phyloP scores from a whole-genome alignment of 2,113 vertebrate species.

The Amblyopsis rosae region DNA sequence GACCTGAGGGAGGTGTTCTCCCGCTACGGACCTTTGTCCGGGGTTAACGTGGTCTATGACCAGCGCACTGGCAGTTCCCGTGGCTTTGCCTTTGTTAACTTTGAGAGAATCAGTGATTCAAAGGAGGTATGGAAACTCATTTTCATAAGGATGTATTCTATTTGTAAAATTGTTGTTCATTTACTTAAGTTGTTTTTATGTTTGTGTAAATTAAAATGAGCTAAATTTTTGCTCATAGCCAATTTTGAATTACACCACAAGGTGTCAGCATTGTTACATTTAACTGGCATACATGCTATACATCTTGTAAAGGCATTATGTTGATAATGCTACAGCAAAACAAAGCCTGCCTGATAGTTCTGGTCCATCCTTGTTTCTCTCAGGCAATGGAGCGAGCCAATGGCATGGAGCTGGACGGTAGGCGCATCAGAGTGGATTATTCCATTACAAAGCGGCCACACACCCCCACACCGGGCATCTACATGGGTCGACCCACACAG shows the following conservation, averaged over 20 bases:
- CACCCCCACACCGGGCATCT: constrained; percentile 91
- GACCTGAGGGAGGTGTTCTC: constrained; percentile 94
- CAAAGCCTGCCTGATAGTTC: constrained; percentile 3
- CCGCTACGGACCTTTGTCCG: constrained; percentile 87
- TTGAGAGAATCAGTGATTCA: constrained; percentile 90
- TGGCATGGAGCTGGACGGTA: constrained; percentile 92
- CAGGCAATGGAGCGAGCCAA: constrained; percentile 93
- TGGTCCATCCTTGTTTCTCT: constrained; percentile 15
- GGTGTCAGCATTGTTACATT: constrained; percentile 53
- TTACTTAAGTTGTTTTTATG: neutral
- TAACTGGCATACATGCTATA: neutral
- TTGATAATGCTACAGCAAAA: constrained; percentile 18
- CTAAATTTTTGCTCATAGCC: constrained; percentile 41
- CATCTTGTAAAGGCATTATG: neutral
- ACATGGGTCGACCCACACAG: constrained; percentile 93
- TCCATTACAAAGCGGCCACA: constrained; percentile 94
- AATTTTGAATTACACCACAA: constrained; percentile 35
- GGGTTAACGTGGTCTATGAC: constrained; percentile 93
- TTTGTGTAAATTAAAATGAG: neutral
- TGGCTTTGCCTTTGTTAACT: constrained; percentile 94
- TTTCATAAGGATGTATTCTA: neutral
- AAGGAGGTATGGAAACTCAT: constrained; percentile 83
- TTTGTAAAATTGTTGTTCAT: neutral
- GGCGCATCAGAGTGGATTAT: constrained; percentile 90
- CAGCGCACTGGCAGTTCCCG: constrained; percentile 91